Conservation (phyloP, 2,888 invertebrate species). For the Drosophila atroscutellata region DNA sequence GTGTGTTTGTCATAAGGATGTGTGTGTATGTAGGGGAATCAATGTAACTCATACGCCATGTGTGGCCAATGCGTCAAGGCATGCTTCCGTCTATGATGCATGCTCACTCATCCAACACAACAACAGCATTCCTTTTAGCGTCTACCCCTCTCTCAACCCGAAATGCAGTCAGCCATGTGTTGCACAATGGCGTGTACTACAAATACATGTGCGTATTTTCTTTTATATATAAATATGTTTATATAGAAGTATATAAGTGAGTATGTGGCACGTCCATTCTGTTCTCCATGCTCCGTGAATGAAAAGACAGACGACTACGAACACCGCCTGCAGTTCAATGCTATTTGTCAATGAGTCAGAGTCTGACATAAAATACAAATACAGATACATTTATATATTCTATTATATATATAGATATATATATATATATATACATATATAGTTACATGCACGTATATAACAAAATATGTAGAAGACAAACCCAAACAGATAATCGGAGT, state of each 20-base stretch:
- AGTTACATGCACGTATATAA: neutral
- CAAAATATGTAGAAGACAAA: conserved; percentile 15
- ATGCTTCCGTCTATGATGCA: conserved; percentile 29
- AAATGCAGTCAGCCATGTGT: conserved; percentile 63
- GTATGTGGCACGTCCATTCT: conserved; percentile 56
- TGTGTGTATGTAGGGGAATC: conserved; percentile 34
- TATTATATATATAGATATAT: neutral
- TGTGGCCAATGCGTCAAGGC: conserved; percentile 39
- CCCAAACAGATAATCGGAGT: conserved; percentile 23
- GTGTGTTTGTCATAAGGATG: conserved; percentile 48
- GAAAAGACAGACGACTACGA: conserved; percentile 49
- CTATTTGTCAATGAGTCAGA: conserved; percentile 77
- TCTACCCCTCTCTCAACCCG: neutral
- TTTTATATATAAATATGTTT: neutral
- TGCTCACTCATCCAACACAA: conserved; percentile 2
- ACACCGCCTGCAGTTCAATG: conserved; percentile 73
- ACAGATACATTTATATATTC: neutral
- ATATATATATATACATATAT: neutral
- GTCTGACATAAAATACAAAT: conserved; percentile 5
- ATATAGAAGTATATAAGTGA: conserved; percentile 23
- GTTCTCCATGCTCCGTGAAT: conserved; percentile 57
- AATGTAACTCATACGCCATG: conserved; percentile 66
- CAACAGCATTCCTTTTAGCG: neutral
- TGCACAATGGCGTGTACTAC: conserved; percentile 56
- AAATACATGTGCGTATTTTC: conserved; percentile 36